phyloP scores from a whole-genome alignment of 2,888 invertebrate genomes.

The Diarsia dahlii region DNA sequence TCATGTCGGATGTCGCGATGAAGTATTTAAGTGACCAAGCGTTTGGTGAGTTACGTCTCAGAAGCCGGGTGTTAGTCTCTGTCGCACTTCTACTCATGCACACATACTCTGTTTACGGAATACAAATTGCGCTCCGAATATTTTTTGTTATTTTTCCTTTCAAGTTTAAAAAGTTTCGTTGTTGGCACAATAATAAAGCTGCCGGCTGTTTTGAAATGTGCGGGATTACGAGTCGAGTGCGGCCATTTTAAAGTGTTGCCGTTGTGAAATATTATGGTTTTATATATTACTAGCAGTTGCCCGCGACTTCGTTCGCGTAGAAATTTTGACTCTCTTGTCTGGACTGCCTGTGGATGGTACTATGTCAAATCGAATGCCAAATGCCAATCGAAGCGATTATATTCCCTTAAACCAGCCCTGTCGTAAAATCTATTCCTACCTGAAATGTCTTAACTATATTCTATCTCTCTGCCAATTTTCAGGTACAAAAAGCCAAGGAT shows the following conservation, averaged over 20 bases:
- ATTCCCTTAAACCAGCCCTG: no score
- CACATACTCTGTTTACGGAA: constrained; percentile 36
- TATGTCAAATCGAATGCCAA: no score
- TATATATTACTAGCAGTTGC: no score
- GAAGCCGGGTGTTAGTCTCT: not conserved
- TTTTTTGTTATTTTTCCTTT: constrained; percentile 49
- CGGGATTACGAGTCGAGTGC: constrained; percentile 61
- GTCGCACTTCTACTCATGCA: not conserved
- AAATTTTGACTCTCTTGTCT: no score
- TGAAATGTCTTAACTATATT: no score
- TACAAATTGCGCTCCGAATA: constrained; percentile 41
- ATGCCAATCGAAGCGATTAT: no score
- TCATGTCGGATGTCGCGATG: not conserved
- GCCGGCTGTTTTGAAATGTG: constrained; percentile 62
- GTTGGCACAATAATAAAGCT: constrained; percentile 65
- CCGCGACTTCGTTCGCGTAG: no score
- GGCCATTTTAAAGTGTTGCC: constrained; percentile 53
- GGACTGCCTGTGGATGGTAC: no score
- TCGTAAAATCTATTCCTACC: no score
- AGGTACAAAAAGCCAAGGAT: no score
- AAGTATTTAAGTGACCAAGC: not conserved
- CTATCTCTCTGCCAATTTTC: no score
- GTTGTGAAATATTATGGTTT: constrained; percentile 64
- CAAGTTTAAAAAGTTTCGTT: constrained; percentile 59
- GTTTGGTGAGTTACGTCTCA: not conserved